Base-by-base conservation (phyloP, 2,888 invertebrate genomes). In the Sycophila texana region DNA sequence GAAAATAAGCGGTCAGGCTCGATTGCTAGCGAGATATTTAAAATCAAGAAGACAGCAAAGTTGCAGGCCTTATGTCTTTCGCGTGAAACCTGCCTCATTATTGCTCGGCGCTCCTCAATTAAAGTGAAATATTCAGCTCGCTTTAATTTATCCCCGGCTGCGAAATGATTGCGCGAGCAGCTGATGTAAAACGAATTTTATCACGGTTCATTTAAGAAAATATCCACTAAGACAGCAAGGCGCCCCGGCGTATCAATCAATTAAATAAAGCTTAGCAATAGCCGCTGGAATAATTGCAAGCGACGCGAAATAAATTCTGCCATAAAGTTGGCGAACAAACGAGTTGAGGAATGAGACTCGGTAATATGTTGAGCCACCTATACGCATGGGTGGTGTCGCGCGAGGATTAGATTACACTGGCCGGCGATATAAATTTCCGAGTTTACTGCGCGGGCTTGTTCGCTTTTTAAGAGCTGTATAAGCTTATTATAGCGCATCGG, bases 231-330 rank as follows among this genome's bases (percentile, higher is more conserved):
- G 10, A 18, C 14, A 16, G 39, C 4, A 7, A 7, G 39, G 39
- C 53, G 13, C 4, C 26, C 16, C 47, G 12, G 70, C n/a, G 53
- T 66, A 71, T 77, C 30, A 66, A 66, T 77, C 71, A 71, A 71
- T 77, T 77, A 65, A 77, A 66, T 71, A 71, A 63, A 65, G 57
- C 49, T 65, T 49, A 58, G 51, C 53, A 30, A 51, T 49, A 13
- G 51, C 26, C 26, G 60, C 22, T 61, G 16, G 39, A 39, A 49
- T 76, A 76, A 70, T 70, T 47, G 55, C 22, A 22, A 39, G 47
- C 39, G 68, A 61, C 60, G 39, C 53, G 10, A 75, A 68, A 75
- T 61, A 75, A 67, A 60, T 68, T 67, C 60, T 30, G 20, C 67
- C 12, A 12, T 10, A 57, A 18, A 68, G 18, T 68, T 76, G 66